These are phyloP conservation scores for Cosmorhoe ocellata DNA, from an alignment of 2,888 invertebrate genomes.

Conservation along the genomic window DNA sequence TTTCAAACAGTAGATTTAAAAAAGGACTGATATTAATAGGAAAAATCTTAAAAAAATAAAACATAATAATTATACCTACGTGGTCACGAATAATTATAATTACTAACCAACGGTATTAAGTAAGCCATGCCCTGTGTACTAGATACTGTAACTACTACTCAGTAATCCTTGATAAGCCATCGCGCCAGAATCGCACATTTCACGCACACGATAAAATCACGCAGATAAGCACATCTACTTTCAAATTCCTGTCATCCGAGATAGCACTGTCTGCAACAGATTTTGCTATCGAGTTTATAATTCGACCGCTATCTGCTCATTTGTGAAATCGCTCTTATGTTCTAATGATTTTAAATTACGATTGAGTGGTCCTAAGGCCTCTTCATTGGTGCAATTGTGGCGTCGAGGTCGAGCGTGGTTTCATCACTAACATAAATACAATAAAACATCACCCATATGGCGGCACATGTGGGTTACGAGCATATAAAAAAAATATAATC, in stretches of 20 bases:
- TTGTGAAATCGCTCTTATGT: constrained; percentile 29
- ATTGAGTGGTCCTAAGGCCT: constrained; percentile 60
- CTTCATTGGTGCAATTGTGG: constrained; percentile 70
- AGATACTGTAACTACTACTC: too few relatives aligned
- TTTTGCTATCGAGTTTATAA: background rate
- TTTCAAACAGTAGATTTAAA: too few relatives aligned
- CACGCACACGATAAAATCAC: background rate
- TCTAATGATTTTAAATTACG: constrained; percentile 70
- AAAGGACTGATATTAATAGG: too few relatives aligned
- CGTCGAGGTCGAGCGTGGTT: constrained; percentile 69
- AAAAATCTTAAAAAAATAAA: too few relatives aligned
- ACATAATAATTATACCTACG: too few relatives aligned
- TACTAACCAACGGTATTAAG: too few relatives aligned
- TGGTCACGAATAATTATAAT: too few relatives aligned
- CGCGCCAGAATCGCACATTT: constrained; percentile 7
- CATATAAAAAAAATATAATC: constrained; percentile 28
- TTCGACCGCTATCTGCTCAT: background rate
- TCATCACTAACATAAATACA: constrained; percentile 68
- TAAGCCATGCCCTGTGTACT: too few relatives aligned
- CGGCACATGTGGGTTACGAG: constrained; percentile 25
- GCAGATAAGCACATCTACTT: constrained; percentile 6
- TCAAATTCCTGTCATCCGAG: constrained; percentile 6
- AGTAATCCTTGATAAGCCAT: constrained; percentile 4
- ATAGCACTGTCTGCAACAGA: constrained; percentile 5
- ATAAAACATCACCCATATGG: constrained; percentile 56